Evolutionary conservation across 2,113 vertebrate genomes (phyloP), one percentile per base, ranked within the genome.

Genomic region (Mionectes macconnelli): DNA sequence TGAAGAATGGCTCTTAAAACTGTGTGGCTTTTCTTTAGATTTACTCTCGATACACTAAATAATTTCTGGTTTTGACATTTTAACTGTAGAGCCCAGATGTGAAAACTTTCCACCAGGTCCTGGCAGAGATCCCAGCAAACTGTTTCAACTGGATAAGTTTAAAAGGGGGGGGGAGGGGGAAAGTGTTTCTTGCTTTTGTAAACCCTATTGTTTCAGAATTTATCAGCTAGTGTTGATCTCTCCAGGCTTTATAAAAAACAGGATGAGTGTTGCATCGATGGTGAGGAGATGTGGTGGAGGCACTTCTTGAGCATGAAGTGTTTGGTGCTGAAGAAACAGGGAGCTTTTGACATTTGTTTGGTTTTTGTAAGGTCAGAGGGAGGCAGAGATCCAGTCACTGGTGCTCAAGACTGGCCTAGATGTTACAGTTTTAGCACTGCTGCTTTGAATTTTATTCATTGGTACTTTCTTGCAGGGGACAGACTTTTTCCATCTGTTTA

Each of bases 41-140:
- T 96, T 86, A 64, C 69, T 69, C 78, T 87, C 85, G 93, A 94
- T 93, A 72, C 35, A 31, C 76, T 90, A 94, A 96, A 84, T 91
- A 92, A 95, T 94, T 87, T 93, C 53, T 35, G 66, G 42, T 75
- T 94, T 91, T 96, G 96, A 95, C 94, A 25, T 90, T 96, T 97
- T 96, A 94, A 97, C 89, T 91, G 93, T 88, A 84, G 14, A 42
- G 67, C 35, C 4, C 93, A 97, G 95, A 97, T 96, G 92, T 93
- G 79, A 97, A 96, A 89, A 90, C 53, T 96, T 97, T 96, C 91
- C 85, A 87, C 74, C 63, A 57, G 79, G 66, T 69, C 40, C 86
- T 97, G 97, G 97, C 94, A 94, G 87, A 44, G 63, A 77, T 94
- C 95, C 90, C 93, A 90, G 94, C 64, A 45, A 85, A 89, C 73